A percentile compares a stretch with the other conserved stretches of the same genome.
Evolutionary conservation across 2,113 vertebrate genomes (phyloP).

Genomic region (Argyrosomus japonicus): DNA sequence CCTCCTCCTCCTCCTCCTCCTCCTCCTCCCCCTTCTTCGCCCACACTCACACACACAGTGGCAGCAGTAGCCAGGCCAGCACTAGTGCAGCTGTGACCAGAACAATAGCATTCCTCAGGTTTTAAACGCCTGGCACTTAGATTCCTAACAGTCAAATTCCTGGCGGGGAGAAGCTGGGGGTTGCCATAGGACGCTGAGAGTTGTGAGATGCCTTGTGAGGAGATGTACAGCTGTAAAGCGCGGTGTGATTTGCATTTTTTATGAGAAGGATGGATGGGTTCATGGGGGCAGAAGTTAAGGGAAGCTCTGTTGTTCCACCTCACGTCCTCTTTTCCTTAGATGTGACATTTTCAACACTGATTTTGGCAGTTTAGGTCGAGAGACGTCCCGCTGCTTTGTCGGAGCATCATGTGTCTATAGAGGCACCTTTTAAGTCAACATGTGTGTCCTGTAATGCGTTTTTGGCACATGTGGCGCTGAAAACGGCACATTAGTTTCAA

Average conservation of each 20-base stretch:
- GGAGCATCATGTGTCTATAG: constrained; percentile 46
- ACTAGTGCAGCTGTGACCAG: constrained; percentile 81
- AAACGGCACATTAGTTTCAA: constrained; percentile 58
- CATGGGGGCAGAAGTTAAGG: not conserved
- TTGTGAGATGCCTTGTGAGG: constrained; percentile 63
- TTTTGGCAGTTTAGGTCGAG: constrained; percentile 51
- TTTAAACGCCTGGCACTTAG: constrained; percentile 81
- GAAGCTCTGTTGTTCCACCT: constrained; percentile 44
- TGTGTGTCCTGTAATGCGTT: constrained; percentile 24
- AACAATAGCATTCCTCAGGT: constrained; percentile 82
- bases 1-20: not conserved
- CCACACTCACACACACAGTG: constrained; percentile 46
- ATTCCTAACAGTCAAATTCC: constrained; percentile 82
- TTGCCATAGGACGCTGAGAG: constrained; percentile 70
- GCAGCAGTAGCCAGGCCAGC: constrained; percentile 65
- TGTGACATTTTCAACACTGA: constrained; percentile 60
- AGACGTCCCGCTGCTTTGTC: constrained; percentile 58
- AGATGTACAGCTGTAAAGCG: constrained; percentile 71
- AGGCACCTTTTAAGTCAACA: constrained; percentile 76
- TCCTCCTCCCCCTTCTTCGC: not conserved
- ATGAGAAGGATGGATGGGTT: constrained; percentile 59
- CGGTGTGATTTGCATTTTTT: constrained; percentile 69
- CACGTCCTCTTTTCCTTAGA: constrained; percentile 23
- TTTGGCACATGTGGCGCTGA: constrained; percentile 50
- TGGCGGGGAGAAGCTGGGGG: constrained; percentile 70